phyloP scores from a whole-genome alignment of 2,888 invertebrate genomes.

The Drosophila subsilvestris region DNA sequence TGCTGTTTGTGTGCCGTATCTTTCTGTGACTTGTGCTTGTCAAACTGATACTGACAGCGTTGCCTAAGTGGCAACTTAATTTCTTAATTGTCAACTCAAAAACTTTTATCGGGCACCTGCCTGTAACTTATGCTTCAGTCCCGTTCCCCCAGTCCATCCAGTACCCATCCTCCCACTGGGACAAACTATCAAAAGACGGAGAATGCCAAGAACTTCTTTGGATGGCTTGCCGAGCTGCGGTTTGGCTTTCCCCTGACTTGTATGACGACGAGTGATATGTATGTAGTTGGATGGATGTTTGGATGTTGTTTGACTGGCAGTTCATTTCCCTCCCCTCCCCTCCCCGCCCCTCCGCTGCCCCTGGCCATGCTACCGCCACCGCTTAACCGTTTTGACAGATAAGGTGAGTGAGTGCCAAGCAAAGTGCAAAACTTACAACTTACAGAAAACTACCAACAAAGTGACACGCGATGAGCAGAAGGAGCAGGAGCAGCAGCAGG shows the following conservation, averaged over 20 bases:
- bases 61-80: constrained; percentile 83
- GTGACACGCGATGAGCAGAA: constrained; percentile 57
- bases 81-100: constrained; percentile 83
- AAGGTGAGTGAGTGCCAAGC: constrained; percentile 46
- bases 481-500: constrained; percentile 10
- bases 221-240: constrained; percentile 57
- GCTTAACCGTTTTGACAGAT: constrained; percentile 43
- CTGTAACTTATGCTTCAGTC: constrained; percentile 36
- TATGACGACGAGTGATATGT: constrained; percentile 48
- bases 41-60: constrained; percentile 81
- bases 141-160: neutral
- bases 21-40: constrained; percentile 75
- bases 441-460: constrained; percentile 62
- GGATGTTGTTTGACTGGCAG: constrained; percentile 29
- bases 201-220: constrained; percentile 53
- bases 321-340: constrained; percentile 14
- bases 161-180: neutral
- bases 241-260: constrained; percentile 64
- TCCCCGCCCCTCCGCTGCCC: too few species aligned
- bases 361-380: too few species aligned
- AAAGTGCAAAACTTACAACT: constrained; percentile 39
- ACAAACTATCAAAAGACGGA: constrained; percentile 57
- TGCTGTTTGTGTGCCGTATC: too few species aligned
- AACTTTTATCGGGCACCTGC: constrained; percentile 75
- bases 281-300: constrained; percentile 38